Evolutionary conservation across 2,113 vertebrate species (phyloP).

Genomic region (Cervus canadensis): DNA sequence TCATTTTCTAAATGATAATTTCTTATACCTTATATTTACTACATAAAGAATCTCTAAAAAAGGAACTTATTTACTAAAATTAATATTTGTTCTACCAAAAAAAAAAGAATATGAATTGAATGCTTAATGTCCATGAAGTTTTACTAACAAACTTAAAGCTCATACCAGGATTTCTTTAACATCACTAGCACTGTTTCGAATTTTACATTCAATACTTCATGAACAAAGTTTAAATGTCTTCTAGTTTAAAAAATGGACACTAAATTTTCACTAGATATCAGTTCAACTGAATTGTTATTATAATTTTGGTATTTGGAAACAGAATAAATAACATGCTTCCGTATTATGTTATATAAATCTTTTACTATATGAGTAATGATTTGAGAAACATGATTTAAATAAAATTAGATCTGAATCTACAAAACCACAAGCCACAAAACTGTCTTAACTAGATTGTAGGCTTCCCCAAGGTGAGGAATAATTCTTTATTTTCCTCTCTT

Average conservation of each 20-base stretch:
- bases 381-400: constrained; percentile 9
- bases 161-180: neutral
- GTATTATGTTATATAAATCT: neutral
- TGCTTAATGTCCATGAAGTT: neutral
- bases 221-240: constrained; percentile 22
- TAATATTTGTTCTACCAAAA: neutral
- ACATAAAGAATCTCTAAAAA: constrained; percentile 22
- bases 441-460: neutral
- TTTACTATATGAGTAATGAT: neutral
- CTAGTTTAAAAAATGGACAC: neutral
- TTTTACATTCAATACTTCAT: neutral
- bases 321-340: neutral
- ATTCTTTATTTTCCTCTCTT: constrained; percentile 12
- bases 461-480: neutral
- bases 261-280: neutral
- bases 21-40: neutral
- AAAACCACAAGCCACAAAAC: constrained; percentile 23
- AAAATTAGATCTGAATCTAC: constrained; percentile 31
- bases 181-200: neutral
- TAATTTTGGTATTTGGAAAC: neutral
- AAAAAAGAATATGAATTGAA: neutral
- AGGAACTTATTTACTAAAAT: constrained; percentile 17
- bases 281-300: neutral
- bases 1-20: constrained; percentile 40
- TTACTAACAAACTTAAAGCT: neutral